Base-by-base conservation (phyloP, 1,140 invertebrate genomes). In the Papilio machaon region DNA sequence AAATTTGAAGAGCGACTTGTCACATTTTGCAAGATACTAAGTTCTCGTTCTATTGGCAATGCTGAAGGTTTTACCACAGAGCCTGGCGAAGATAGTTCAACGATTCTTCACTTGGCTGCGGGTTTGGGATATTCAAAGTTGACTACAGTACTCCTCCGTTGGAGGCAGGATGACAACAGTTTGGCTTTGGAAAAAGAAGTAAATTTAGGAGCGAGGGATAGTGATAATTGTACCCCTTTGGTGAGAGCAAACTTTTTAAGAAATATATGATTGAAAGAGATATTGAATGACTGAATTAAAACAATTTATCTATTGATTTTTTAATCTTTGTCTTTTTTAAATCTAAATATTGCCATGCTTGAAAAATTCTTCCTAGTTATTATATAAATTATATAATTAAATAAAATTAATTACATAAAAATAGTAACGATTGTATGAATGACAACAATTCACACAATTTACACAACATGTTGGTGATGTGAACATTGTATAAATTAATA, bases 161-260 rank as follows among this genome's bases (percentile, higher is more conserved):
- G 98, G 98, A 96, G 97, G 82, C 96, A 97, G 13, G 98, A 98
- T 92, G 98, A 98, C 95, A 97, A 97, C 60, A 98, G 97, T 86
- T 95, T 97, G 85, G 96, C 98, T 73, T 94, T 99, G 60, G 98
- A 99, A 90, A 97, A 97, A 38, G 98, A 99, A 95, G 97, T 99
- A 6, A 98, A 99, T 95, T 97, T 98, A 84, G 95, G 98, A 30
- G 97, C 97, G 87, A 96, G 98, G 87, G 98, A 99, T 93, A 96
- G 97, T 84, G 97, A 98, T 85, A 98, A 98, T 49, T 97, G 96
- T 85, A 99, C 98, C 0, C 98, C 99, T 70, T 95, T 99, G 91
- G 98, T 98, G 74, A 88, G 84, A 85, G 30, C 8, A 49, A 58
- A 49, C 6, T 73, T 47, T 46, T 5, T 75, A 35, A 38, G 17